These are phyloP conservation scores for Tachina lurida DNA, from an alignment of 2,888 invertebrate genomes.

Conservation along the genomic window DNA sequence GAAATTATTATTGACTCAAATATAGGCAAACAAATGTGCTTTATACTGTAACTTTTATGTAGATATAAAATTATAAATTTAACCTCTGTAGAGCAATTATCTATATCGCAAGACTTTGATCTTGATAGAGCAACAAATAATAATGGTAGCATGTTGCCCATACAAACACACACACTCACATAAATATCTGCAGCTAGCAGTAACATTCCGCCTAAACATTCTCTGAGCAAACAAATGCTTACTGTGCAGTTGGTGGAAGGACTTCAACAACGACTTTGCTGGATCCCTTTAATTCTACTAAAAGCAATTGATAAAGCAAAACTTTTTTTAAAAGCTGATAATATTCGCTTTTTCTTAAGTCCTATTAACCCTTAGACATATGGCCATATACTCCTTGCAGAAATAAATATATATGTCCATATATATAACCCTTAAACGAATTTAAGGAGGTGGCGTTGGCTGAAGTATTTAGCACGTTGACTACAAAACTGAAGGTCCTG, in stretches of 20 bases:
- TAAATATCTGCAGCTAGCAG: constrained; percentile 40
- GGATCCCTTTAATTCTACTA: not conserved
- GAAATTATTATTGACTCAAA: constrained; percentile 71
- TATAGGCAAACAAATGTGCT: constrained; percentile 55
- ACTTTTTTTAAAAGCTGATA: too few relatives aligned
- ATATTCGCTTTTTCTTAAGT: too few relatives aligned
- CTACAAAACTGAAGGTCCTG: too few relatives aligned
- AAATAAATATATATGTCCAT: too few relatives aligned
- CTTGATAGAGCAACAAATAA: constrained; percentile 71
- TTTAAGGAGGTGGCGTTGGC: too few relatives aligned
- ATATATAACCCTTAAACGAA: too few relatives aligned
- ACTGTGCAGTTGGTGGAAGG: not conserved
- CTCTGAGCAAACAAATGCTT: not conserved
- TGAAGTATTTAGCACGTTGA: too few relatives aligned
- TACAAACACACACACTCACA: not conserved
- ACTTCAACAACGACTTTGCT: not conserved
- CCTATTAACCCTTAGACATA: too few relatives aligned
- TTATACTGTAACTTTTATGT: constrained; percentile 26
- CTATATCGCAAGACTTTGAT: constrained; percentile 74
- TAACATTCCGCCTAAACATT: constrained; percentile 9
- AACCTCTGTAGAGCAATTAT: constrained; percentile 73
- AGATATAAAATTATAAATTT: constrained; percentile 65
- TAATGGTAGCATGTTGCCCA: constrained; percentile 68
- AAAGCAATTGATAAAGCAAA: too few relatives aligned
- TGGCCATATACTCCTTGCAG: too few relatives aligned